These are phyloP conservation scores for Andrena minutula DNA, from an alignment of 2,888 invertebrate genomes.

Conservation along the genomic window DNA sequence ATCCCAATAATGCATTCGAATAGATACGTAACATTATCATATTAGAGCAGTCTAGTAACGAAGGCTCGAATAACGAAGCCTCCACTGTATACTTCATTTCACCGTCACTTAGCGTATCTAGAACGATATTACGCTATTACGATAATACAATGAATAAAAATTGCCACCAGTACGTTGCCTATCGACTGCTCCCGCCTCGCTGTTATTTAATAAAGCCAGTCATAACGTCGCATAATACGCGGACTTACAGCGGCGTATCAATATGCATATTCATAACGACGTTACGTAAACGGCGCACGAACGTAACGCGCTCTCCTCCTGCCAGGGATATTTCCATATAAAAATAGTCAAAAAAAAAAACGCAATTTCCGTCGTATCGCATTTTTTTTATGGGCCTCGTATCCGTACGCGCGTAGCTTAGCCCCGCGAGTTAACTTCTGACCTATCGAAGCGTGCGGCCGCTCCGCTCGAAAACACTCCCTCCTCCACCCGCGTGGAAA, in stretches of 20 bases:
- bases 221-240: conserved; percentile 28
- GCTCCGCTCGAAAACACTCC: conserved; percentile 4
- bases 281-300: conserved; percentile 19
- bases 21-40: background rate
- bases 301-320: conserved; percentile 7
- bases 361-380: conserved; percentile 7
- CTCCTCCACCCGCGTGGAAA: conserved; percentile 30
- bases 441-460: conserved; percentile 17
- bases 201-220: conserved; percentile 7
- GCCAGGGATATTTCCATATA: background rate
- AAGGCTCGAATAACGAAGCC: background rate
- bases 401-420: background rate
- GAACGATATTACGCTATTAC: background rate
- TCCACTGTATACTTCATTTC: conserved; percentile 7
- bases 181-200: background rate
- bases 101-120: background rate
- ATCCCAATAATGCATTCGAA: too few species aligned
- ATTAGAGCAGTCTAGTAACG: background rate
- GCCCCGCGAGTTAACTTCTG: conserved; percentile 4
- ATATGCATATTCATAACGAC: conserved; percentile 33
- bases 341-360: background rate
- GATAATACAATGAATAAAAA: conserved; percentile 14
- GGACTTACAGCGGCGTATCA: conserved; percentile 20
- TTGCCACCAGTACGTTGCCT: background rate
- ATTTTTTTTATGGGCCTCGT: background rate